phyloP scores from a whole-genome alignment of 2,113 vertebrate genomes.

The Leucopsar rothschildi region DNA sequence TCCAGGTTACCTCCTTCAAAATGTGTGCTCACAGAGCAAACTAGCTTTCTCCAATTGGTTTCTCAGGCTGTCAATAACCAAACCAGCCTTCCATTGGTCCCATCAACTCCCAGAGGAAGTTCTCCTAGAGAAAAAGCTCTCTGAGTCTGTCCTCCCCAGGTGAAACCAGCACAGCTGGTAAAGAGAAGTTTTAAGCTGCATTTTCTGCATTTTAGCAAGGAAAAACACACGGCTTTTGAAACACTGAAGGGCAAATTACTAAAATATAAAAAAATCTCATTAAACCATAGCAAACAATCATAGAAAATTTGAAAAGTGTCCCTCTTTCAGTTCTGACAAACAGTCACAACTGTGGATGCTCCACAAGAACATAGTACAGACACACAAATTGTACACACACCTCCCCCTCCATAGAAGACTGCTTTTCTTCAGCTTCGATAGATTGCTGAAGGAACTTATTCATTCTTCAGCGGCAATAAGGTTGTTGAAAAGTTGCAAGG shows the following conservation, averaged over 20 bases:
- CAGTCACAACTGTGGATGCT: background rate
- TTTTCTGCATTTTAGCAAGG: background rate
- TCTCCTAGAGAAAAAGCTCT: too few relatives aligned
- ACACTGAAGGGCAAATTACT: background rate
- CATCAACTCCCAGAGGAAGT: too few relatives aligned
- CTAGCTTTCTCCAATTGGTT: too few relatives aligned
- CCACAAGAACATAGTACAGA: background rate
- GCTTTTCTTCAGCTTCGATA: background rate
- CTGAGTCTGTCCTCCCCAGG: too few relatives aligned
- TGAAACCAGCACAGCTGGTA: background rate
- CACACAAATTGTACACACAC: background rate
- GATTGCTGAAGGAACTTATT: background rate
- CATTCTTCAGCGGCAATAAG: background rate
- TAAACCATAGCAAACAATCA: background rate
- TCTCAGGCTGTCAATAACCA: too few relatives aligned
- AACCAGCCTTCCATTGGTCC: too few relatives aligned
- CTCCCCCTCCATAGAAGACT: rapidly evolving
- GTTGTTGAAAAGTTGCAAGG: background rate
- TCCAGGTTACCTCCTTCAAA: too few relatives aligned
- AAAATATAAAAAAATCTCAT: background rate
- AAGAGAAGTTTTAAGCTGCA: background rate
- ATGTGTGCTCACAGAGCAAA: too few relatives aligned
- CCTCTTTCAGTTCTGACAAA: background rate
- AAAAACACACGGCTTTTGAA: background rate
- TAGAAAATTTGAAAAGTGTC: background rate